Evolutionary conservation across 2,888 invertebrate species (phyloP).

Genomic region (Hoplodrina blanda): DNA sequence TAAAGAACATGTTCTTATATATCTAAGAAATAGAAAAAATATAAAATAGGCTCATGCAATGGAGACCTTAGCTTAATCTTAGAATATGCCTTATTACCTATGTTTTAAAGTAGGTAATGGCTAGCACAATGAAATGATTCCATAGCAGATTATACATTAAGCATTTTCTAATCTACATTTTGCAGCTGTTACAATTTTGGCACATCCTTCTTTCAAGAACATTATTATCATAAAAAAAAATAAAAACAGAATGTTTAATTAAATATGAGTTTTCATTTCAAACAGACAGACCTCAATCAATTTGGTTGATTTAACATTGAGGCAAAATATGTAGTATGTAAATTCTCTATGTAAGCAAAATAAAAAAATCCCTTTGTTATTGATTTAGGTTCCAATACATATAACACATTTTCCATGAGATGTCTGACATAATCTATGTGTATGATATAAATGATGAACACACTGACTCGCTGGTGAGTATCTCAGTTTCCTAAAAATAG

Average conservation of each 20-base stretch:
- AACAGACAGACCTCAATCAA: not conserved
- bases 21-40: slow-evolving; percentile 61
- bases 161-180: not conserved
- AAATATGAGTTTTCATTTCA: not conserved
- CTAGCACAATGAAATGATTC: not conserved
- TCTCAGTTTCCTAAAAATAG: slow-evolving; percentile 65
- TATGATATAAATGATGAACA: slow-evolving; percentile 62
- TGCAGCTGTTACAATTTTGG: slow-evolving; percentile 9
- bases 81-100: not conserved
- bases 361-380: not conserved
- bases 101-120: not conserved
- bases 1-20: slow-evolving; percentile 87
- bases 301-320: slow-evolving; percentile 1
- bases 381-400: not conserved
- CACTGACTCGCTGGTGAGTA: slow-evolving; percentile 63
- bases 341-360: not conserved
- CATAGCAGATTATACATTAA: slow-evolving; percentile 11
- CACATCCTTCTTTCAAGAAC: slow-evolving; percentile 11
- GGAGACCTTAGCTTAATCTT: slow-evolving; percentile 14
- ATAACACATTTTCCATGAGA: slow-evolving; percentile 13
- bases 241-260: not conserved
- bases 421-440: slow-evolving; percentile 45
- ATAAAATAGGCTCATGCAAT: slow-evolving; percentile 15
- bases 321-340: not conserved
- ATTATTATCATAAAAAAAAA: not conserved